Conservation (phyloP, 2,113 vertebrate genomes). For the Euleptes europaea region DNA sequence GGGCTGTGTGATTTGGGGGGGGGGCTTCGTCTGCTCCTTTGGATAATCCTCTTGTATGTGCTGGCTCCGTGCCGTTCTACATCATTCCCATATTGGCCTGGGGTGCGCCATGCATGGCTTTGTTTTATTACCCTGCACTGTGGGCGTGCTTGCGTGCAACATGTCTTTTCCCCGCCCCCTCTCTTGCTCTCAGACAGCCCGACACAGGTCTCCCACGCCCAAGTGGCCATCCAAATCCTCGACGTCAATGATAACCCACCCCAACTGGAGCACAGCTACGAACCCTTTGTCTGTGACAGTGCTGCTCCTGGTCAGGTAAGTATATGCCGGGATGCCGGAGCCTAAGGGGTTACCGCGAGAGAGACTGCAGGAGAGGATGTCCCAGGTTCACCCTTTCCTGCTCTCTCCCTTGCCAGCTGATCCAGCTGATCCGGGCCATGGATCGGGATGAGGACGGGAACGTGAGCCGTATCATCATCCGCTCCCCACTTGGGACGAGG, state of each 20-base stretch:
- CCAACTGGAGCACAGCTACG: constrained; percentile 84
- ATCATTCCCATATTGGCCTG: neutral
- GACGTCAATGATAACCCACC: constrained; percentile 91
- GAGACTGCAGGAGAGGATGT: rapidly evolving
- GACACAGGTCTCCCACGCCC: constrained; percentile 82
- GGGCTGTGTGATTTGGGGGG: neutral
- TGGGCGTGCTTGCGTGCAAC: constrained; percentile 42
- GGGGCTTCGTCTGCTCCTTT: neutral
- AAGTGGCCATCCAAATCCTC: constrained; percentile 84
- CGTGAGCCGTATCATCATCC: constrained; percentile 85
- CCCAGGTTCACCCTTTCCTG: constrained; percentile 13
- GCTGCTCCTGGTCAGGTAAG: constrained; percentile 82
- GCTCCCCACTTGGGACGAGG: constrained; percentile 78
- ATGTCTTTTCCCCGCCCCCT: constrained; percentile 26
- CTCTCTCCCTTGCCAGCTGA: constrained; percentile 78
- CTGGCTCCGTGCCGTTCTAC: neutral
- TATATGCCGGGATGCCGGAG: neutral
- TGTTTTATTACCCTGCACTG: too few species aligned
- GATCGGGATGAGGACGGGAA: constrained; percentile 87
- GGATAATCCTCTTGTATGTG: neutral
- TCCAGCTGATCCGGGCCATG: constrained; percentile 85
- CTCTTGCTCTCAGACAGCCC: constrained; percentile 84
- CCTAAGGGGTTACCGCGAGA: too few species aligned
- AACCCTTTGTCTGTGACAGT: constrained; percentile 86
- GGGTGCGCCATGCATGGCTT: neutral